These are phyloP conservation scores for Tiliacea citrago DNA, from an alignment of 2,888 invertebrate genomes.

Conservation along the genomic window DNA sequence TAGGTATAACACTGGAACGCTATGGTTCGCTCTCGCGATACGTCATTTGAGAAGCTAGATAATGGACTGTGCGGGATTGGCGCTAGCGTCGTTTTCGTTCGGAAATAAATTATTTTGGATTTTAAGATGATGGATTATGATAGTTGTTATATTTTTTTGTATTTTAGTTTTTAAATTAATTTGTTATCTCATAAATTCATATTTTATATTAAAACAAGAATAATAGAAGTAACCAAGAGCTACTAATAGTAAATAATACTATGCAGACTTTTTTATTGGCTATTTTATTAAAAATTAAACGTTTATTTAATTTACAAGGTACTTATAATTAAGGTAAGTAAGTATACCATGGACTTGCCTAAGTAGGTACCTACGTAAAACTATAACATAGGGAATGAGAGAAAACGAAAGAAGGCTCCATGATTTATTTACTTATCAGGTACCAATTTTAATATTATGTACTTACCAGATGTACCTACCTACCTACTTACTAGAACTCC, in stretches of 20 bases:
- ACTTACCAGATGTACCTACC: background rate
- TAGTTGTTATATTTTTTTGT: background rate
- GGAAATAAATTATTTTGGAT: slow-evolving; percentile 20
- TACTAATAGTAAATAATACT: background rate
- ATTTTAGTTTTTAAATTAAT: background rate
- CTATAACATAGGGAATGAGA: background rate
- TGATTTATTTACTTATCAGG: background rate
- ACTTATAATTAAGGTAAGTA: background rate
- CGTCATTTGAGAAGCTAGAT: background rate
- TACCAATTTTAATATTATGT: no score
- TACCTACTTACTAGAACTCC: background rate
- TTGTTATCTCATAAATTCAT: background rate
- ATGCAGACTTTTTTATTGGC: background rate
- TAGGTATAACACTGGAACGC: fast-evolving
- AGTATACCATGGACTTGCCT: background rate
- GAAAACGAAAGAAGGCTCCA: background rate
- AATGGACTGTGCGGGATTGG: slow-evolving; percentile 1
- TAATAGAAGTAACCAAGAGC: background rate
- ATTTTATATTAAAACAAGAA: background rate
- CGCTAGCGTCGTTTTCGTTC: slow-evolving; percentile 37
- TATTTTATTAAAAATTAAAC: background rate
- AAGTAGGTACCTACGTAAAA: background rate
- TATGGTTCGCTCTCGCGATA: background rate
- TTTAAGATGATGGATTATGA: background rate
- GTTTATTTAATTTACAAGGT: no score